Conservation (phyloP, 2,888 invertebrate genomes). For the Drosophila suboccidentalis region DNA sequence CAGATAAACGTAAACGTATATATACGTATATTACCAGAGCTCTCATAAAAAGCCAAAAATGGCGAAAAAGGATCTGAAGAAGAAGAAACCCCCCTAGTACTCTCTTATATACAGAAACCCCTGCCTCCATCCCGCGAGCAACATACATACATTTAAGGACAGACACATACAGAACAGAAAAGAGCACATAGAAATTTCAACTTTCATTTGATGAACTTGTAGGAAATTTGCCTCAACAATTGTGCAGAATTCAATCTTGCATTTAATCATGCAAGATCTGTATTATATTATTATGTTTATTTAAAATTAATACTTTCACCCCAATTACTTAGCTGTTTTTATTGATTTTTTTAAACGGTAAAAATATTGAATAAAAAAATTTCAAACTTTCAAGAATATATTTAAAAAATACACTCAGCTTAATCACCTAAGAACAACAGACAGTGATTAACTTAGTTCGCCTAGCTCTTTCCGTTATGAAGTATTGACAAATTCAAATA, state of each 20-base stretch:
- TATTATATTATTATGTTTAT: too few relatives aligned
- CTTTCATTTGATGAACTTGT: conserved; percentile 3
- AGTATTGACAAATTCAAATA: too few relatives aligned
- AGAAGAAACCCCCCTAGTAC: not conserved
- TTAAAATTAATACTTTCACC: too few relatives aligned
- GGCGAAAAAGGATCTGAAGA: not conserved
- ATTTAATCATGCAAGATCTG: not conserved
- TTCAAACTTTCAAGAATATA: too few relatives aligned
- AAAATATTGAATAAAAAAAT: too few relatives aligned
- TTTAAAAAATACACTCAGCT: too few relatives aligned
- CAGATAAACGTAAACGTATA: not conserved
- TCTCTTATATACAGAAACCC: not conserved
- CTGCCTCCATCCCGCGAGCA: not conserved
- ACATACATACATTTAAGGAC: not conserved
- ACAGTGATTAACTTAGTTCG: too few relatives aligned
- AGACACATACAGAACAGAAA: conserved; percentile 10
- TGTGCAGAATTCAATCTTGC: not conserved
- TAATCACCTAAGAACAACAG: too few relatives aligned
- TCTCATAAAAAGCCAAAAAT: conserved; percentile 10
- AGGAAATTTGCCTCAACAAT: not conserved
- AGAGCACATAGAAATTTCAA: conserved; percentile 3
- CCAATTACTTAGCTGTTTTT: too few relatives aligned
- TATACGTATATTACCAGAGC: not conserved
- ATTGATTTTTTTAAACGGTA: too few relatives aligned
- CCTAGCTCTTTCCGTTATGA: too few relatives aligned